A percentile compares a stretch with the other conserved stretches of the same genome.
Conservation (phyloP, 2,797 vertebrate genomes). For the Coregonus suidteri region DNA sequence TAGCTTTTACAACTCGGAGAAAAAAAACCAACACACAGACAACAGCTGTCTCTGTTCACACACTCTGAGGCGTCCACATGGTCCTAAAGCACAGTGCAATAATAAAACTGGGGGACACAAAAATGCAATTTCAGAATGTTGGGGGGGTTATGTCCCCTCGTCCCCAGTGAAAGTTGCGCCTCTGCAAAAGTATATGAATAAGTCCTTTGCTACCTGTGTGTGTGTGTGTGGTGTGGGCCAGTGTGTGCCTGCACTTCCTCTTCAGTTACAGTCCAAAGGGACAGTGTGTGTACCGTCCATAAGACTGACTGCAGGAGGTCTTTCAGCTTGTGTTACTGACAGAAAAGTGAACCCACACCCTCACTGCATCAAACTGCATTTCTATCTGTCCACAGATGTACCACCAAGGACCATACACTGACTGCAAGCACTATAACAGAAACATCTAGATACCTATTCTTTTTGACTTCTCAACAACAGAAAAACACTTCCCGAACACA, state of each 20-base stretch:
- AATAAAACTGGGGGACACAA: no score
- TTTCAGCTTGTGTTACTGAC: conserved; percentile 20
- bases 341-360: conserved; percentile 12
- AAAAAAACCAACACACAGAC: no score
- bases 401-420: not conserved
- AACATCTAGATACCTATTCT: not conserved
- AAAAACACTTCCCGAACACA: not conserved
- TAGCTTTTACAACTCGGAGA: no score
- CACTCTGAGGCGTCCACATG: no score
- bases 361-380: conserved; percentile 8
- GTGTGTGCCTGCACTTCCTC: not conserved
- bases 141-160: no score
- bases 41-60: no score
- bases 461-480: not conserved
- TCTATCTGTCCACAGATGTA: not conserved
- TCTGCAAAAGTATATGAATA: no score
- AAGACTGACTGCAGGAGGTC: not conserved
- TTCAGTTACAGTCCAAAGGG: not conserved
- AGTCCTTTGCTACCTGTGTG: no score
- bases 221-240: not conserved
- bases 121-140: no score
- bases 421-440: not conserved
- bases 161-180: no score
- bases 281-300: not conserved
- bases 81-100: no score